Conservation (phyloP, 2,113 vertebrate species). For the Miniopterus natalensis region DNA sequence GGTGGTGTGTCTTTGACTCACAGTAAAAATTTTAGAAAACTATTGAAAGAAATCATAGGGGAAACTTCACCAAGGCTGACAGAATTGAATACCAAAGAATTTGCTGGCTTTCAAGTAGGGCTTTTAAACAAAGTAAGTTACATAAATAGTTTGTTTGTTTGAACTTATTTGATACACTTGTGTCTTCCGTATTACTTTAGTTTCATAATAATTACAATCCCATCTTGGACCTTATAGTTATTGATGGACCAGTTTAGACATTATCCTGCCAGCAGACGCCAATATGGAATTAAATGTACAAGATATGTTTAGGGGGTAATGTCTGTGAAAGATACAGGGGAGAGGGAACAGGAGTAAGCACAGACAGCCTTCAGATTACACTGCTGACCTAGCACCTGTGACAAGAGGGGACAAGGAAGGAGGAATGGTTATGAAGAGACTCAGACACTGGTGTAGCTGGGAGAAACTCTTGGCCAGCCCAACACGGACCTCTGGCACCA, state of each 20-base stretch:
- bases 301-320: not conserved
- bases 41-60: slow-evolving; percentile 91
- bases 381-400: not conserved
- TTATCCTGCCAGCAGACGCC: not conserved
- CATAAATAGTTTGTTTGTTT: slow-evolving; percentile 12
- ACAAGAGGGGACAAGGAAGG: not conserved
- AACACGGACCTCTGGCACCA: not conserved
- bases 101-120: slow-evolving; percentile 93
- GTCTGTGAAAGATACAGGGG: not conserved
- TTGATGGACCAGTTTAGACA: not conserved
- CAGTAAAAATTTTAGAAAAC: slow-evolving; percentile 91
- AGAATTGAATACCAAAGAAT: slow-evolving; percentile 93
- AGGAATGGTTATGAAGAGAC: not conserved
- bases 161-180: not conserved
- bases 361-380: not conserved
- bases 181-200: slow-evolving; percentile 44
- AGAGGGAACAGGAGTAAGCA: not conserved
- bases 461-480: not conserved
- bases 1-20: slow-evolving; percentile 88
- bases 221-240: slow-evolving; percentile 20
- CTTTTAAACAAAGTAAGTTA: slow-evolving; percentile 92
- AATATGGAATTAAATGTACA: slow-evolving; percentile 25
- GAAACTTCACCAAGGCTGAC: slow-evolving; percentile 89
- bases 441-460: not conserved
- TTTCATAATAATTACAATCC: slow-evolving; percentile 34